A percentile compares a stretch with the other conserved stretches of the same genome.
phyloP scores from a whole-genome alignment of 2,113 vertebrate genomes.

The Ellobius talpinus region DNA sequence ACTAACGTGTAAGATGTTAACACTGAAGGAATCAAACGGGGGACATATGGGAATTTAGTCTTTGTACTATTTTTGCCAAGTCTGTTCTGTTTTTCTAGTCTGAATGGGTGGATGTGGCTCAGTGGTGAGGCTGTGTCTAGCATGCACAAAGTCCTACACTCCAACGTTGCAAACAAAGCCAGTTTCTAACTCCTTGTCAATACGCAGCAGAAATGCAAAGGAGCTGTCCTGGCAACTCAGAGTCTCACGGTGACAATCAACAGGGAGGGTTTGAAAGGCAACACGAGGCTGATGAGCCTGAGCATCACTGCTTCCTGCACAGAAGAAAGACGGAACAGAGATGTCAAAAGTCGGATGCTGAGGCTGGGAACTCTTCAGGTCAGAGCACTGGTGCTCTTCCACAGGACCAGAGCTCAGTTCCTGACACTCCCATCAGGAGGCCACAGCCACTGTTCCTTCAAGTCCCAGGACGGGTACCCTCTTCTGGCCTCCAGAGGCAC shows the following conservation, averaged over 20 bases:
- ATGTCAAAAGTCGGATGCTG: slow-evolving; percentile 13
- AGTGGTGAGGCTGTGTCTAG: neutral
- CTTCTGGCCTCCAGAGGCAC: neutral
- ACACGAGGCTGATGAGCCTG: neutral
- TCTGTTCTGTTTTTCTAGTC: neutral
- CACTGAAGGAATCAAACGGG: neutral
- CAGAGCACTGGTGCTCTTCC: neutral
- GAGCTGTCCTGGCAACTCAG: neutral
- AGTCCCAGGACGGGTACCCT: neutral
- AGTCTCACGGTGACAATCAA: slow-evolving; percentile 5
- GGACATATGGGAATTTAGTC: neutral
- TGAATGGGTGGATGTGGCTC: neutral
- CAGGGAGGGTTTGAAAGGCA: neutral
- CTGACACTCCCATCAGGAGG: no score
- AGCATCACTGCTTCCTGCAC: neutral
- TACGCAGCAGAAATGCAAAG: neutral
- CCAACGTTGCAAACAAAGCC: neutral
- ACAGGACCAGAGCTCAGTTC: neutral
- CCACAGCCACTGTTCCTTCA: neutral
- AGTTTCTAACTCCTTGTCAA: neutral
- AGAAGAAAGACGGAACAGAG: neutral
- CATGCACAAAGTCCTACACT: neutral
- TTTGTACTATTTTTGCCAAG: neutral
- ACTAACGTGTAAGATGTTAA: neutral
- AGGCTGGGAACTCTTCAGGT: neutral